Evolutionary conservation across 2,888 invertebrate genomes (phyloP), one percentile per base, ranked within the genome.

Genomic region (Cheilosia scutellata): DNA sequence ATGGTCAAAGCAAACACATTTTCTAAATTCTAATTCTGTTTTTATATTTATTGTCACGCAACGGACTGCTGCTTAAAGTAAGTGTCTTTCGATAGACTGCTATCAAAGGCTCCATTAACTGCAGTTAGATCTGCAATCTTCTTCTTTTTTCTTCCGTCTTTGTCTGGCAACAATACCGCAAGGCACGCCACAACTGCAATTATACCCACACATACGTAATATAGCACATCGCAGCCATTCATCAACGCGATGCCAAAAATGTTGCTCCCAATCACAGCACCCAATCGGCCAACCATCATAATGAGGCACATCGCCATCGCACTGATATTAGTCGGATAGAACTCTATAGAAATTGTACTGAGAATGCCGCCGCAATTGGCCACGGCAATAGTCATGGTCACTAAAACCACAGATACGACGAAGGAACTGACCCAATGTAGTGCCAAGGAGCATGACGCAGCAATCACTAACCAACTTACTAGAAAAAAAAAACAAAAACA

Each of bases 401-500:
- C 92, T 4, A 95, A 93, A 0, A 95, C 91, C 0, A 96, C 93
- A 1, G 95, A 94, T 29, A 95, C 89, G 44, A 93, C 92, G 71
- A 95, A 94, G 74, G 94, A 93, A 58, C 92, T 91, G 0, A 94
- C 93, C 90, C 95, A 94, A 88, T 95, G 95, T 0, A 96, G 93
- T 0, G 93, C 92, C 4, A 94, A 93, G 0, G 95, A 94, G 55
- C 94, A 94, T 2, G 93, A 27, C 0, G 95, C 95, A 0, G 95
- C 94, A 2, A 93, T 76, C 0, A 93, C 70, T 58, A 94, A 83
- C 91, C 92, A 91, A 20, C 66, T 20, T 25, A 80, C 86, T 80
- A 7, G 7, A 31, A 33, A 7, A 7, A 33, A 9, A 6, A 33
- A 3, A 33, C 7, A 33, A 9, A 2, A 7, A 9, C 9, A 33